phyloP scores from a whole-genome alignment of 64 coral and sea anemone genomes.

The Porites lutea region DNA sequence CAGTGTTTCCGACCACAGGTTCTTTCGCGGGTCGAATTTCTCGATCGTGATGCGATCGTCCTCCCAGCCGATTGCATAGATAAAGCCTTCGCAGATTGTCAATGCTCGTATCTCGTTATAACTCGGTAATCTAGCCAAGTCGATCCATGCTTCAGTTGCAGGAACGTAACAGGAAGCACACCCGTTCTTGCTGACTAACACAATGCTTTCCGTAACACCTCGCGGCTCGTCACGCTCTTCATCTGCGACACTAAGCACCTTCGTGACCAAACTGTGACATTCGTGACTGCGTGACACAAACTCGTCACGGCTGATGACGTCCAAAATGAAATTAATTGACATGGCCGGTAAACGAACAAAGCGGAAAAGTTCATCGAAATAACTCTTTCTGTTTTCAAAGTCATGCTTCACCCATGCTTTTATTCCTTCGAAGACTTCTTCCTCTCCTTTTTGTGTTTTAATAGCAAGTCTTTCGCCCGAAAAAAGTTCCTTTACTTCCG shows the following conservation, averaged over 20 bases:
- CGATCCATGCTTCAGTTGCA: background rate
- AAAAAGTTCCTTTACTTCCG: background rate
- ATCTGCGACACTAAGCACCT: background rate
- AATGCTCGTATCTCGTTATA: slow-evolving; percentile 14
- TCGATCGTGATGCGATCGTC: slow-evolving; percentile 41
- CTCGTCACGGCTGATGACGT: slow-evolving; percentile 19
- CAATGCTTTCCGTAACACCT: slow-evolving; percentile 36
- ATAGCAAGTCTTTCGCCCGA: background rate
- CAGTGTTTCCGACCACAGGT: slow-evolving; percentile 2
- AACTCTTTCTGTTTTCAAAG: background rate
- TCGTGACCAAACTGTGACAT: slow-evolving; percentile 2
- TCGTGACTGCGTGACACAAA: slow-evolving; percentile 22
- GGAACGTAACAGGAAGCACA: slow-evolving; percentile 3
- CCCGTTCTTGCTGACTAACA: slow-evolving; percentile 32
- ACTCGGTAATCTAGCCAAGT: slow-evolving; percentile 34
- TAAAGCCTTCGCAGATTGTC: background rate
- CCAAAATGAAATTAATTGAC: background rate
- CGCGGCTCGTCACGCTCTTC: slow-evolving; percentile 52
- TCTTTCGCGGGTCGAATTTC: slow-evolving; percentile 10
- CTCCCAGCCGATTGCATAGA: slow-evolving; percentile 29
- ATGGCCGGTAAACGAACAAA: slow-evolving; percentile 19
- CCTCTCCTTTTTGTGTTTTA: slow-evolving; percentile 33
- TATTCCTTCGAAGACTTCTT: slow-evolving; percentile 29
- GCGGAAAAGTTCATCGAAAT: slow-evolving; percentile 28
- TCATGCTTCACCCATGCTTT: slow-evolving; percentile 7